Conservation (phyloP, 64 coral and sea anemone genomes). For the Actinia equina region DNA sequence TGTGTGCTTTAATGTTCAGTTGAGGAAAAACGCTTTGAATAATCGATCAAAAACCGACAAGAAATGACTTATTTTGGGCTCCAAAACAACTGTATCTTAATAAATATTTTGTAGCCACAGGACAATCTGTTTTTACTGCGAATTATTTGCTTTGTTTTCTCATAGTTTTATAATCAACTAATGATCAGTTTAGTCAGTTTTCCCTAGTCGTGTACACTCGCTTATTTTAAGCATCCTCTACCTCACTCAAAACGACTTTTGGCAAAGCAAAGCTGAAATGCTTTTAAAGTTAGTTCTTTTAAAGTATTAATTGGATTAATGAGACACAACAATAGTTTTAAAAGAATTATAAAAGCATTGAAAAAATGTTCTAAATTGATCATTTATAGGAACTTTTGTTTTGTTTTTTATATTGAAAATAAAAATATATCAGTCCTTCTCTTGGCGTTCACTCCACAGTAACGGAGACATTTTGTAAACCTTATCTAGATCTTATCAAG, state of each 20-base stretch:
- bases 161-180: not conserved
- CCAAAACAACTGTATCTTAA: not conserved
- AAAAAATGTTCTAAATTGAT: not conserved
- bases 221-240: too few species aligned
- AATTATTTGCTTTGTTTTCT: not conserved
- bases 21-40: not conserved
- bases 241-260: not conserved
- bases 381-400: not conserved
- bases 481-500: slow-evolving; percentile 26
- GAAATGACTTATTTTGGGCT: not conserved
- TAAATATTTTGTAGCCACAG: not conserved
- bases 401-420: too few species aligned
- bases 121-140: not conserved
- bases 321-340: too few species aligned
- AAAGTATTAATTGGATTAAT: too few species aligned
- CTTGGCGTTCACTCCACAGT: not conserved
- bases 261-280: too few species aligned
- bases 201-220: not conserved
- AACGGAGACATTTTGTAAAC: not conserved
- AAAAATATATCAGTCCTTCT: too few species aligned
- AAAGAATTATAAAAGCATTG: too few species aligned
- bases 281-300: too few species aligned
- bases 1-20: not conserved
- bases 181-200: not conserved
- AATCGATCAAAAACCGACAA: not conserved